Evolutionary conservation across 2,113 vertebrate species (phyloP).

Genomic region (Strix uralensis): DNA sequence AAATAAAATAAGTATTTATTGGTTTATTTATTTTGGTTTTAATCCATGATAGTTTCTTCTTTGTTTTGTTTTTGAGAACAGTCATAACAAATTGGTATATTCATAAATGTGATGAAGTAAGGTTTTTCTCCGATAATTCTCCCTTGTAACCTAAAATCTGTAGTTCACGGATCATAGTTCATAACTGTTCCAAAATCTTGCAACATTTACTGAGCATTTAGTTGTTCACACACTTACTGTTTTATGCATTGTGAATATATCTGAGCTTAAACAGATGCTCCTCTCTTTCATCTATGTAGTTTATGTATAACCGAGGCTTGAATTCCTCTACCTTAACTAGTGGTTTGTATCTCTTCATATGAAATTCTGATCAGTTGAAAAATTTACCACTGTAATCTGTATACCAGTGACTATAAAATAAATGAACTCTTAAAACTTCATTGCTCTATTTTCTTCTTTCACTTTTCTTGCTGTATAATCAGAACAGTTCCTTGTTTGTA

Average conservation of each 20-base stretch:
- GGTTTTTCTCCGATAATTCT: background rate
- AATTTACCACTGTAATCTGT: background rate
- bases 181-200: background rate
- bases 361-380: slow-evolving; percentile 18
- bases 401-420: background rate
- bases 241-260: background rate
- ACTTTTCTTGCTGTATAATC: background rate
- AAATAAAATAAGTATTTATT: background rate
- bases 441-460: background rate
- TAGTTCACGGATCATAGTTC: background rate
- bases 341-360: background rate
- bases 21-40: background rate
- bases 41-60: background rate
- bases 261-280: background rate
- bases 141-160: background rate
- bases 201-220: background rate
- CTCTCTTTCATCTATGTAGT: background rate
- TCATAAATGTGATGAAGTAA: background rate
- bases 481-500: background rate
- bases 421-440: slow-evolving; percentile 8
- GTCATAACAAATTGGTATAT: background rate
- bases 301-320: background rate
- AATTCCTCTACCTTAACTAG: background rate
- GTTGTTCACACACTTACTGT: background rate
- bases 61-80: background rate